These are phyloP conservation scores for Caloenas nicobarica DNA, from an alignment of 2,113 vertebrate genomes.

Conservation along the genomic window DNA sequence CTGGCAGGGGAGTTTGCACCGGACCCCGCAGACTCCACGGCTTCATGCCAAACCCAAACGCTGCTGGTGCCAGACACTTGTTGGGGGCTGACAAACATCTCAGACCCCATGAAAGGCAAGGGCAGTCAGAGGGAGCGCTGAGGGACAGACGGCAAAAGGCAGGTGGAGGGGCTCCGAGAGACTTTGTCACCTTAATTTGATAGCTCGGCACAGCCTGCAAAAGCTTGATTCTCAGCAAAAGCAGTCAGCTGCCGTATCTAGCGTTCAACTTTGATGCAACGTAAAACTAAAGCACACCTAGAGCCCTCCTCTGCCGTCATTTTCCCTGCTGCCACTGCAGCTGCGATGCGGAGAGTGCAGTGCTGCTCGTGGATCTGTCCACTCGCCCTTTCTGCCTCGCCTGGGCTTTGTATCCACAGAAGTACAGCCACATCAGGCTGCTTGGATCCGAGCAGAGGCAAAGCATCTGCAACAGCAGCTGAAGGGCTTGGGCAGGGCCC, in stretches of 20 bases:
- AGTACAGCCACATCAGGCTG: neutral
- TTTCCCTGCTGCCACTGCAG: neutral
- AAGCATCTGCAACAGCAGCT: rapidly evolving
- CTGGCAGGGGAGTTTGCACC: neutral
- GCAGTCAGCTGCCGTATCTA: neutral
- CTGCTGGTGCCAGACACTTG: neutral
- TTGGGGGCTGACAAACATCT: neutral
- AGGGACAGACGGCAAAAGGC: neutral
- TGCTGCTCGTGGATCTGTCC: neutral
- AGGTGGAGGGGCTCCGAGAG: rapidly evolving
- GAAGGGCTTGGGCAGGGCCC: neutral
- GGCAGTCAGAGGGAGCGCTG: neutral
- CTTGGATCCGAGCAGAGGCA: neutral
- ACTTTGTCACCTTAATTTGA: neutral
- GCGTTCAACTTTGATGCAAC: rapidly evolving
- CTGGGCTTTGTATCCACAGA: neutral
- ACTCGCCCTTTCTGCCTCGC: neutral
- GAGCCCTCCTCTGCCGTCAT: neutral
- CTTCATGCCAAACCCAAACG: rapidly evolving
- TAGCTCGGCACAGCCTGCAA: neutral
- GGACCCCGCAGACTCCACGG: rapidly evolving
- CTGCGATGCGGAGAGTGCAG: rapidly evolving
- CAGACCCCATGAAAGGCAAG: neutral
- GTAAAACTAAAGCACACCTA: neutral
- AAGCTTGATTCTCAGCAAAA: neutral